These are phyloP conservation scores for Hydrolagus affinis DNA, from an alignment of 2,113 vertebrate species.

Conservation along the genomic window DNA sequence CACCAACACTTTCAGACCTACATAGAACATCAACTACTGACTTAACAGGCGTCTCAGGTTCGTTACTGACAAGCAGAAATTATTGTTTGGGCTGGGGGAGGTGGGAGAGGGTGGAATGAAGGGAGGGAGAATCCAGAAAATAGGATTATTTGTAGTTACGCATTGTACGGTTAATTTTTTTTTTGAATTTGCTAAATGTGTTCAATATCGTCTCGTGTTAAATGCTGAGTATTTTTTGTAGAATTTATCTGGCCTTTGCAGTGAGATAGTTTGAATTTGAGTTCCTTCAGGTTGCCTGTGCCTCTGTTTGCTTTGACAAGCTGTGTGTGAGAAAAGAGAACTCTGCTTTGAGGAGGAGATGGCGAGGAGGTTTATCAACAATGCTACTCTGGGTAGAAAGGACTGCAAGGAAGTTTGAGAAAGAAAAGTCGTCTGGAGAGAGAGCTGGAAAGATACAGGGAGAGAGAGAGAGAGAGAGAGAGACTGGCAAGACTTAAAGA, in stretches of 20 bases:
- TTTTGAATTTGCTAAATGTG: neutral
- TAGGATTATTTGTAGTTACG: neutral
- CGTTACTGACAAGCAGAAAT: neutral
- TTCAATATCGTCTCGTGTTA: slow-evolving; percentile 3
- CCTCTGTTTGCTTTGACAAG: neutral
- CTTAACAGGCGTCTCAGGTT: slow-evolving; percentile 6
- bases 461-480: neutral
- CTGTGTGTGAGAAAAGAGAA: slow-evolving; percentile 23
- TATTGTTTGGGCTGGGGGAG: too few species aligned
- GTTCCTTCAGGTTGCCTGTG: neutral
- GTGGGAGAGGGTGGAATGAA: too few species aligned
- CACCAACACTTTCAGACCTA: neutral
- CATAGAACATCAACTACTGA: neutral
- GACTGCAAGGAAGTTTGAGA: too few species aligned
- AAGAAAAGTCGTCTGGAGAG: too few species aligned
- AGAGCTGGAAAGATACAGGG: neutral
- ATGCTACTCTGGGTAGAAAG: neutral
- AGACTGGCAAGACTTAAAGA: neutral
- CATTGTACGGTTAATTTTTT: neutral
- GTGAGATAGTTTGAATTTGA: neutral
- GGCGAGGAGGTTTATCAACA: neutral
- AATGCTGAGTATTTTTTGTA: neutral
- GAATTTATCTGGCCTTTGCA: neutral
- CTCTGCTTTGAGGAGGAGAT: slow-evolving; percentile 12
- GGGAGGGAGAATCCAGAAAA: neutral